Evolutionary conservation across 1,140 invertebrate species (phyloP).

Genomic region (Diabrotica virgifera): DNA sequence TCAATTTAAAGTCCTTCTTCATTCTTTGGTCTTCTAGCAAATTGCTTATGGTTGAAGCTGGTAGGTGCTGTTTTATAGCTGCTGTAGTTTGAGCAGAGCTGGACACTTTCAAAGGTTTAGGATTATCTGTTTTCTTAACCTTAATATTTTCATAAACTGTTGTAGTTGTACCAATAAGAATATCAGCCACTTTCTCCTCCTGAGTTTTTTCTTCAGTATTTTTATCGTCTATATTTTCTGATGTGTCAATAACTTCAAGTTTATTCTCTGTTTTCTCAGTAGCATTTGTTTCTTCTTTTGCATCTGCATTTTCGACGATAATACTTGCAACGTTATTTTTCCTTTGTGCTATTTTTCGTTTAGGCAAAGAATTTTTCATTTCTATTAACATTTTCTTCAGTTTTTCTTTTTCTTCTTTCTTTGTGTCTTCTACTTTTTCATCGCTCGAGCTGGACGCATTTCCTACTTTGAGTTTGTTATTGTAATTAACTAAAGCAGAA

Average conservation of each 20-base stretch:
- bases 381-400: slow-evolving; percentile 63
- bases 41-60: slow-evolving; percentile 27
- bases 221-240: slow-evolving; percentile 1
- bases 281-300: slow-evolving; percentile 14
- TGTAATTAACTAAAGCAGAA: slow-evolving; percentile 34
- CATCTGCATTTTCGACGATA: slow-evolving; percentile 40
- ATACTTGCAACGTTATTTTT: slow-evolving; percentile 37
- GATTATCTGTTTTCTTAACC: slow-evolving; percentile 37
- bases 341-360: slow-evolving; percentile 43
- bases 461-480: slow-evolving; percentile 28
- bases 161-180: slow-evolving; percentile 35
- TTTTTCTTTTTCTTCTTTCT: slow-evolving; percentile 52
- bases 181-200: slow-evolving; percentile 38
- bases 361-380: slow-evolving; percentile 65
- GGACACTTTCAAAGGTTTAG: slow-evolving; percentile 43
- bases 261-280: slow-evolving; percentile 6
- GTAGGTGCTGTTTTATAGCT: slow-evolving; percentile 28
- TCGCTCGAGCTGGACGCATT: slow-evolving; percentile 16
- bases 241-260: slow-evolving; percentile 15
- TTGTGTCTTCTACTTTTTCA: slow-evolving; percentile 27
- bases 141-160: slow-evolving; percentile 46
- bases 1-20: slow-evolving; percentile 40
- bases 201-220: slow-evolving; percentile 27
- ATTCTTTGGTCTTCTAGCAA: slow-evolving; percentile 27
- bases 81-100: slow-evolving; percentile 40